Percentiles rank a stretch among this genome's conserved stretches.
Conservation (phyloP, 2,113 vertebrate genomes). For the Cebus imitator region DNA sequence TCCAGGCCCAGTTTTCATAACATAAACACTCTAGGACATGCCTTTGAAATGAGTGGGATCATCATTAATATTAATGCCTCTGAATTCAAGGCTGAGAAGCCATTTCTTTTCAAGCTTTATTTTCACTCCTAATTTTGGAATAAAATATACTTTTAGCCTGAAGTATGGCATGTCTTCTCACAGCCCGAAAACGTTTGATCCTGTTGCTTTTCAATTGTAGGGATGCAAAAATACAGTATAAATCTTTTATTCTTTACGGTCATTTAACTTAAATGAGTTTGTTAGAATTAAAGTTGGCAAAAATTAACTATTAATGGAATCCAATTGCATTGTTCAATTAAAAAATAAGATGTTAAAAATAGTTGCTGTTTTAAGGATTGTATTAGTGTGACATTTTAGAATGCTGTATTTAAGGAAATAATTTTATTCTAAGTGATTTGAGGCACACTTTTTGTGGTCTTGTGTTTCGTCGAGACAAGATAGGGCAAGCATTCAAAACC, state of each 20-base stretch:
- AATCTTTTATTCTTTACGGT: conserved; percentile 29
- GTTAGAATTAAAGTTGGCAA: conserved; percentile 56
- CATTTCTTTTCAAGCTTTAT: conserved; percentile 7
- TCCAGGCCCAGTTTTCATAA: conserved; percentile 46
- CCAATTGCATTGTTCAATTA: conserved; percentile 12
- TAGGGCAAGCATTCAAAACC: background rate
- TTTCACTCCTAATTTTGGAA: conserved; percentile 61
- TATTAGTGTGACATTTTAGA: conserved; percentile 38
- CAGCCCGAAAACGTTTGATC: conserved; percentile 43
- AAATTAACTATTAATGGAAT: conserved; percentile 42
- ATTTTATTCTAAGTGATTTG: conserved; percentile 45
- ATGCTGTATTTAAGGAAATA: conserved; percentile 13
- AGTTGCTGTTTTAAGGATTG: conserved; percentile 16
- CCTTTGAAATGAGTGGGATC: conserved; percentile 64
- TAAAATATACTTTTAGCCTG: conserved; percentile 52
- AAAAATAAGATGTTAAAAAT: conserved; percentile 49
- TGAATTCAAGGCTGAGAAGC: conserved; percentile 45
- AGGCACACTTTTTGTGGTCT: background rate
- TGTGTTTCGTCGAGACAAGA: background rate
- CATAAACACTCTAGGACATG: conserved; percentile 63
- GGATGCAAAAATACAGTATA: conserved; percentile 25
- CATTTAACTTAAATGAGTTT: conserved; percentile 45
- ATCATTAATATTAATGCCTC: conserved; percentile 59
- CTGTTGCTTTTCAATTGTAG: conserved; percentile 55
- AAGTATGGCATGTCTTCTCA: conserved; percentile 53